Base-by-base conservation (phyloP, 2,888 invertebrate genomes). In the Lordiphosa fenestrarum region DNA sequence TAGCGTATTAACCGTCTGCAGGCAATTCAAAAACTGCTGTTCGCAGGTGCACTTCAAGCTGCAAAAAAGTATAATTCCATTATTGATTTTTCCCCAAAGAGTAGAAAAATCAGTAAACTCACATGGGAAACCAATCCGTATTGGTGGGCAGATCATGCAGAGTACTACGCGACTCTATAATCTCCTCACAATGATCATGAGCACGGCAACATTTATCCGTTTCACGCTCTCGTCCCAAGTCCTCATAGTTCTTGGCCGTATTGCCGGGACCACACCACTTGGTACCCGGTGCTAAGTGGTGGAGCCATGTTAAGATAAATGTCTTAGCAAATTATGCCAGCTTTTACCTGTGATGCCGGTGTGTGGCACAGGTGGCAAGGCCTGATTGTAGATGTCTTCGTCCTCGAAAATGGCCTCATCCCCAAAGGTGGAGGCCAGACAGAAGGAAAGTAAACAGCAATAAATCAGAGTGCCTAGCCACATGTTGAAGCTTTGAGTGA, bases 241-340 rank as follows among this genome's bases (percentile, higher is more conserved):
- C 94, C 41, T 94, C 93, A 88, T 94, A 95, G 73, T 93, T 92
- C 21, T 92, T 92, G 0, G 96, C 96, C 0, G 94, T 93, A 87
- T 93, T 94, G 1, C 97, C 97, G 71, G 95, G 94, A 13, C 97
- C 98, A 89, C 97, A 98, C 97, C 97, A 97, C 86, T 96, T 95
- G 0, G 97, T 97, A 7, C 97, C 97, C 0, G 96, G 89, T 10
- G 73, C 84, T 30, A 30, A 2, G 3, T 9, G 30, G 30, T 30
- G 3, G 10, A 30, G 3, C 3, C 1, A 4, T 30, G 1, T 30
- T 30, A 0, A 10, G 10, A 3, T 0, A 30, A 4, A 30, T 9
- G 10, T 30, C 7, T 30, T 3, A 3, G 9, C 4, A 3, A 30
- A 10, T 30, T 30, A 30, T 30, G 9, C 9, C 9, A 30, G 9